Evolutionary conservation across 2,797 vertebrate genomes (phyloP).

Genomic region (Adelosebastes latens): DNA sequence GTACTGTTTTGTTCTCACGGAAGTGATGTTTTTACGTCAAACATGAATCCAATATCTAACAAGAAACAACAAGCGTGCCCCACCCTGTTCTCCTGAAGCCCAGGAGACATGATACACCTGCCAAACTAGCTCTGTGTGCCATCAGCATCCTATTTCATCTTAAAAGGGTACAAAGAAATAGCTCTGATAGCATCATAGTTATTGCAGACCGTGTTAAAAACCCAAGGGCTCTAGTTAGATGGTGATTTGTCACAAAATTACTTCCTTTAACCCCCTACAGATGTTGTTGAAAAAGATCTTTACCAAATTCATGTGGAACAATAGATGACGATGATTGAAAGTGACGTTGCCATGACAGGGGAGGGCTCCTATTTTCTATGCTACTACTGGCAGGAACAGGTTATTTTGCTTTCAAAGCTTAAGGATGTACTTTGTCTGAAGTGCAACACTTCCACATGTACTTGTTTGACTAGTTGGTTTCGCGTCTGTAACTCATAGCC

Average conservation of each 20-base stretch:
- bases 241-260: background rate
- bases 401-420: slow-evolving; percentile 9
- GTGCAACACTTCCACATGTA: slow-evolving; percentile 8
- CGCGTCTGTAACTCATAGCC: background rate
- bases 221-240: background rate
- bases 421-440: background rate
- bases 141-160: slow-evolving; percentile 37
- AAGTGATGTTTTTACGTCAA: slow-evolving; percentile 3
- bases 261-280: background rate
- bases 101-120: slow-evolving; percentile 50
- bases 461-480: slow-evolving; percentile 27
- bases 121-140: slow-evolving; percentile 45
- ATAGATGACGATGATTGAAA: background rate
- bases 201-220: background rate
- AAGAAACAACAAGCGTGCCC: slow-evolving; percentile 50
- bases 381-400: slow-evolving; percentile 9
- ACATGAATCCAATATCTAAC: slow-evolving; percentile 23
- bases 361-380: background rate
- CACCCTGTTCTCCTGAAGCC: slow-evolving; percentile 47
- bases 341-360: background rate
- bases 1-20: background rate
- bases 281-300: background rate
- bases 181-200: background rate
- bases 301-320: background rate
- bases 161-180: slow-evolving; percentile 1